A percentile compares a stretch with the other conserved stretches of the same genome.
Evolutionary conservation across 2,113 vertebrate genomes (phyloP).

Genomic region (Poicephalus meyeri): DNA sequence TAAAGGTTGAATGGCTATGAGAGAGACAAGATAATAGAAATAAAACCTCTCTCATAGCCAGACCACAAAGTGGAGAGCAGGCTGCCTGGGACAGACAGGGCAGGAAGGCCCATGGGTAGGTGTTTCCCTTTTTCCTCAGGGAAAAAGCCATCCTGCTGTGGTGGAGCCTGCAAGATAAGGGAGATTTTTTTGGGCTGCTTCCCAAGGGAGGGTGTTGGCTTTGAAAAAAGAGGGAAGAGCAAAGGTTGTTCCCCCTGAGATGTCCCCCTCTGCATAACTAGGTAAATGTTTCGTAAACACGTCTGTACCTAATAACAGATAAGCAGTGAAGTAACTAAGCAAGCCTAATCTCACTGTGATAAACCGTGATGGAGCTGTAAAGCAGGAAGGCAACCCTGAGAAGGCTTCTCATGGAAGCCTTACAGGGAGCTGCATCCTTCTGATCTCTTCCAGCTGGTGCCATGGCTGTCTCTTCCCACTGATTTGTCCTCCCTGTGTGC

Average conservation of each 20-base stretch:
- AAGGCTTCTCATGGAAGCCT: conserved; percentile 41
- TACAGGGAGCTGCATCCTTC: background rate
- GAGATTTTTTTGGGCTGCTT: background rate
- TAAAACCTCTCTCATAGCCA: background rate
- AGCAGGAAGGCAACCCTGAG: conserved; percentile 15
- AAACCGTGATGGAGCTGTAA: conserved; percentile 10
- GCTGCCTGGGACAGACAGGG: background rate
- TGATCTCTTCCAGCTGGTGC: background rate
- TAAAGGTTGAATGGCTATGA: background rate
- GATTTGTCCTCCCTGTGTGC: background rate
- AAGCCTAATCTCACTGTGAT: background rate
- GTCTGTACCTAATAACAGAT: conserved; percentile 52
- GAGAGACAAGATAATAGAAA: background rate
- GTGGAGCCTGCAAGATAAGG: background rate
- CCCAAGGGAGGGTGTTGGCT: background rate
- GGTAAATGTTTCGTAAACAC: conserved; percentile 64
- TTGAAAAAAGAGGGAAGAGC: conserved; percentile 33
- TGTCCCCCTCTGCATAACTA: conserved; percentile 25
- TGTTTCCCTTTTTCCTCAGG: background rate
- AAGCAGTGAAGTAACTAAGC: background rate
- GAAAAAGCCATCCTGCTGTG: background rate
- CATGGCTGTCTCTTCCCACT: background rate
- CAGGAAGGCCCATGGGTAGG: background rate
- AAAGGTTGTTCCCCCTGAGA: conserved; percentile 5
- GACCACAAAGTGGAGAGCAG: background rate